Base-by-base conservation (phyloP, 2,888 invertebrate species). In the Drosophila pegasa region DNA sequence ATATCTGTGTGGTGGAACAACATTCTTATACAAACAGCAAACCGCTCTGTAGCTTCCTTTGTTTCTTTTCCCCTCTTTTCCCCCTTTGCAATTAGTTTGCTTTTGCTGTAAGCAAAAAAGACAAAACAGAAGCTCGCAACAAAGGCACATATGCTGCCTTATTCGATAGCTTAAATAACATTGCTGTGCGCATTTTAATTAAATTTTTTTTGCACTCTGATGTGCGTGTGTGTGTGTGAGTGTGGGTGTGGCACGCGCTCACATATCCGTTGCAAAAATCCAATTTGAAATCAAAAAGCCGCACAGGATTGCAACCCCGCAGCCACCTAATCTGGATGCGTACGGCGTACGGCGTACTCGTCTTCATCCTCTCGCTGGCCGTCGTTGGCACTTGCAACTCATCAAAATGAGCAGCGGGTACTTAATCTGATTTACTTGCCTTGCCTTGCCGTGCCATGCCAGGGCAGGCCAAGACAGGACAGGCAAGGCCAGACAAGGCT, bases 351-450 rank as follows among this genome's bases (percentile, higher is more conserved):
- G 29, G 35, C 47, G 33, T 56, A 47, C 38, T 48, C 29, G 37
- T 29, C 67, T 29, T 51, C 61, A 58, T 50, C 65, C 27, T 50
- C 57, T 25, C 18, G 10, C 33, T 50, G 22, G 50, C 35, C 50
- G 35, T 56, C 65, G 70, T 74, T 63, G 76, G 62, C 71, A 66
- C 68, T 71, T 70, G 68, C 76, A 84, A 71, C 79, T 88, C 88
- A 85, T 88, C 85, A 85, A 86, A 89, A 87, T 85, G 87, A 87
- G 87, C 88, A 89, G 82, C 80, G 86, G 80, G 71, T 87, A 85
- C 89, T 88, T 87, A 87, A 87, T 87, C 87, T 88, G 89, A 87
- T 87, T 87, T 87, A 87, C 86, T 87, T 87, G 83, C 70, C 79
- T 66, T 74, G 79, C 37, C 61, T 35, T 5, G 29, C 14, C 22